Evolutionary conservation across 2,113 vertebrate species (phyloP), one percentile per base, ranked within the genome.

Genomic region (Zosterops borbonicus): DNA sequence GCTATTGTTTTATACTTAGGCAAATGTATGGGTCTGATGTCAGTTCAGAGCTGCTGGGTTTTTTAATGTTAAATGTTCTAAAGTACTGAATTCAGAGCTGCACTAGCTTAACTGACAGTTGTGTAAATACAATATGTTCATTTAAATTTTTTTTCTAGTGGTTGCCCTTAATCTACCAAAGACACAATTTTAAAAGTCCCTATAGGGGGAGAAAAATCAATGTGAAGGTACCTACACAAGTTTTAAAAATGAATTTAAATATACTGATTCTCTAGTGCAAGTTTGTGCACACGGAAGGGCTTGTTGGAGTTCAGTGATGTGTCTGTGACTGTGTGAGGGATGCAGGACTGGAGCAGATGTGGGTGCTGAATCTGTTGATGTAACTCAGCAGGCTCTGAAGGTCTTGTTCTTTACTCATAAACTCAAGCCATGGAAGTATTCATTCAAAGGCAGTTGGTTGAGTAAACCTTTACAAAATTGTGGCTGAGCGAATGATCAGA

Each of bases 381-480:
- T 9, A 12, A 2, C 37, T 55, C 33, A 27, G 18, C 25, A 65
- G 59, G 28, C 42, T 90, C 82, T 90, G 64, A 62, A 86, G 37
- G 6, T 76, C 46, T 52, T 55, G 23, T 50, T 78, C 75, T 53
- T 74, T 29, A 25, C 42, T 47, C 47, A 16, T 25, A n/a, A 69
- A 67, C 52, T 64, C 29, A 86, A 67, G 24, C 42, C n/a, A 49
- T 23, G 59, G n/a, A 80, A 86, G 42, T 67, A 12, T 9, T 65
- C 21, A n/a, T 39, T 65, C 44, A 42, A 70, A 24, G 76, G 9
- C 55, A 58, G 5, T 24, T 78, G 27, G 13, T 68, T 71, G 64
- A 86, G 52, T 81, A 89, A 93, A 85, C 9, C 44, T 90, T 67
- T 75, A 63, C 42, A 75, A 86, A 92, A 60, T 6, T 42, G 27